phyloP scores from a whole-genome alignment of 1,140 invertebrate species.

The Meloidogyne floridensis region DNA sequence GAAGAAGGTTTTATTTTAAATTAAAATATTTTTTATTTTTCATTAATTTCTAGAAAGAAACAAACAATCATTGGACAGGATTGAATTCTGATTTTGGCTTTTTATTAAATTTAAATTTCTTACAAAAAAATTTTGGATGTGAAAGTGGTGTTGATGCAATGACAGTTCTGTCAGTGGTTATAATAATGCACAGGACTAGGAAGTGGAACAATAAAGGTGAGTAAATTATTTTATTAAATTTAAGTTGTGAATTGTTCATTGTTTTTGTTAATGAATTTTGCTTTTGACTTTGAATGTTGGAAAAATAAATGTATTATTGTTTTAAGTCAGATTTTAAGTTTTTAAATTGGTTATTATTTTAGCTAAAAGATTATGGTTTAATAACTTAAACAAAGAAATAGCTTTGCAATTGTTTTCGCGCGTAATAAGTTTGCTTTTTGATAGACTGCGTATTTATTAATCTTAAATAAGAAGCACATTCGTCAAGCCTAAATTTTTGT shows the following conservation, averaged over 20 bases:
- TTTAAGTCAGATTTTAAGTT: no score
- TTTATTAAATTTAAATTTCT: background rate
- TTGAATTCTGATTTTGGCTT: background rate
- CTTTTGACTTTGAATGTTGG: no score
- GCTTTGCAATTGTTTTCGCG: background rate
- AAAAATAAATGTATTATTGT: no score
- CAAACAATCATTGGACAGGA: background rate
- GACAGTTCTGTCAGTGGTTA: background rate
- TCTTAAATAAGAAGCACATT: background rate
- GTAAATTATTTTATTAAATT: background rate
- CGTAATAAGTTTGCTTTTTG: background rate
- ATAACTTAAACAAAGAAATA: background rate
- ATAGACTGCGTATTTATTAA: background rate
- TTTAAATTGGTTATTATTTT: no score
- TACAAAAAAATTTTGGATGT: constrained; percentile 24
- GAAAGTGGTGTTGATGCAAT: background rate
- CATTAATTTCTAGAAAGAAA: no score
- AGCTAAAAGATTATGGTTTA: background rate
- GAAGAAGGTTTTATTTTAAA: no score
- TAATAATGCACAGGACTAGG: background rate
- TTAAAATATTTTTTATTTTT: no score
- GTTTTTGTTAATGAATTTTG: no score
- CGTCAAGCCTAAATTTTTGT: background rate
- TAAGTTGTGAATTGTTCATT: background rate
- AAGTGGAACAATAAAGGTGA: background rate